A percentile compares a stretch with the other conserved stretches of the same genome.
Conservation (phyloP, 2,113 vertebrate species). For the Ancistrus triradiatus region DNA sequence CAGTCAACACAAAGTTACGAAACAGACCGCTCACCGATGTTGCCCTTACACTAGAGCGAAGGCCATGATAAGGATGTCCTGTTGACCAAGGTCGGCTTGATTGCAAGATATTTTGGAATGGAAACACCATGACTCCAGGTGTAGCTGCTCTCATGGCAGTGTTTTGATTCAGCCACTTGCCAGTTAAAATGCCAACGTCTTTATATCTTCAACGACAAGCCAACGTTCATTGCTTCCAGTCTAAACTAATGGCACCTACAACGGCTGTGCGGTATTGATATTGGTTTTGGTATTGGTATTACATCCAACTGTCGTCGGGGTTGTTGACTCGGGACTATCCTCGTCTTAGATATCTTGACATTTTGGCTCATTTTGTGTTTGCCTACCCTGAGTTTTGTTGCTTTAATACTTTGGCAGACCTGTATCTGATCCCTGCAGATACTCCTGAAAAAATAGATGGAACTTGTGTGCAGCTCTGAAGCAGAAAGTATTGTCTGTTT, state of each 20-base stretch:
- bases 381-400: slow-evolving; percentile 2
- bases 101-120: slow-evolving; percentile 15
- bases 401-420: neutral
- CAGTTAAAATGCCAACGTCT: no score
- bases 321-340: no score
- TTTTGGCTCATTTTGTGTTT: slow-evolving; percentile 25
- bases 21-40: neutral
- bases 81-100: slow-evolving; percentile 22
- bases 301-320: no score
- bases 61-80: slow-evolving; percentile 18
- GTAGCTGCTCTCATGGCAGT: slow-evolving; percentile 18
- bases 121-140: slow-evolving; percentile 21
- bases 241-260: no score
- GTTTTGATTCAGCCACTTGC: no score
- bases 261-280: no score
- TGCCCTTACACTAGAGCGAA: slow-evolving; percentile 17
- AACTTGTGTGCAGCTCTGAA: no score
- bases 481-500: no score
- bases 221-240: no score
- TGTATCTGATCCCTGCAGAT: slow-evolving; percentile 16
- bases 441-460: no score
- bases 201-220: no score
- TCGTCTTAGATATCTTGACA: slow-evolving; percentile 19
- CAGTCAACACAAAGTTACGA: neutral
- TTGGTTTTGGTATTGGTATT: no score